A percentile compares a stretch with the other conserved stretches of the same genome.
Conservation (phyloP, 2,888 invertebrate species). For the Drosophila flavopinicola region DNA sequence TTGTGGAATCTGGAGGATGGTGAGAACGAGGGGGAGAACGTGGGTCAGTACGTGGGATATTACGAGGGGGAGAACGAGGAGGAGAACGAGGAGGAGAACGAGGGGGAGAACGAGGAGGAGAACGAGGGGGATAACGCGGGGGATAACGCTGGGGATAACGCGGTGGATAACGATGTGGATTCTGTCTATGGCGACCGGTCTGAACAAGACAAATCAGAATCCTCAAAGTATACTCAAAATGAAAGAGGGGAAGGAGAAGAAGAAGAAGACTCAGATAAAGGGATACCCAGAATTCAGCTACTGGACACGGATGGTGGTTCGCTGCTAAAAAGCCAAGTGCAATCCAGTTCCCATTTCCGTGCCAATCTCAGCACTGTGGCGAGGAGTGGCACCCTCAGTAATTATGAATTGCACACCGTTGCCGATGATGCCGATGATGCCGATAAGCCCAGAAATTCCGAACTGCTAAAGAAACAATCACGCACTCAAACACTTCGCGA, state of each 20-base stretch:
- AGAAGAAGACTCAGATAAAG: not conserved
- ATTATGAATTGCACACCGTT: slow-evolving; percentile 10
- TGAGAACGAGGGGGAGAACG: too few relatives aligned
- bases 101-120: not conserved
- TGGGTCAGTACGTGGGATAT: too few relatives aligned
- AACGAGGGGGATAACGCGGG: not conserved
- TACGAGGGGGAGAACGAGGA: too few relatives aligned
- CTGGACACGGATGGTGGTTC: not conserved
- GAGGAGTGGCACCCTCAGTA: slow-evolving; percentile 8
- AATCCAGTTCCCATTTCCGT: slow-evolving; percentile 2
- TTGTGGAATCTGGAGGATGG: slow-evolving; percentile 2
- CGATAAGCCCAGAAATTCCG: too few relatives aligned
- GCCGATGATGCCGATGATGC: not conserved
- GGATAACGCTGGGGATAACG: too few relatives aligned
- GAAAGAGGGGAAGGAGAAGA: not conserved
- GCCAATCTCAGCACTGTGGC: not conserved
- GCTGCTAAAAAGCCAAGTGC: not conserved
- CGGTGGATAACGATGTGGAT: too few relatives aligned
- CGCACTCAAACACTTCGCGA: not conserved
- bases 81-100: too few relatives aligned
- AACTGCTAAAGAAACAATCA: too few relatives aligned
- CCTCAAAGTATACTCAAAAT: too few relatives aligned
- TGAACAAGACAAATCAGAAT: not conserved
- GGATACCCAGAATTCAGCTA: not conserved
- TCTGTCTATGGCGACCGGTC: not conserved